phyloP scores from a whole-genome alignment of 2,888 invertebrate genomes.

The Dryococelus australis region DNA sequence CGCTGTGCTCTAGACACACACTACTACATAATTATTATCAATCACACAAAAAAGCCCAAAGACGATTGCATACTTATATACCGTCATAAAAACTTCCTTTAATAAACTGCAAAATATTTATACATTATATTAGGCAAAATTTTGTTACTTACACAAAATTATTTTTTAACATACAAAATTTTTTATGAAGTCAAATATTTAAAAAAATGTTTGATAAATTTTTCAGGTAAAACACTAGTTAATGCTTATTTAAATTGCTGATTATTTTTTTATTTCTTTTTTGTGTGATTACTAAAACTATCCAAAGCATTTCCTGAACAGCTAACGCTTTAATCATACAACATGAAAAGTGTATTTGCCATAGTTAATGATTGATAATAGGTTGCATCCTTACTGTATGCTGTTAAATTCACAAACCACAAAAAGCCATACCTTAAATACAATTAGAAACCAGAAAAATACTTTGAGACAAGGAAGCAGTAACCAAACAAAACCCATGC shows the following conservation, averaged over 20 bases:
- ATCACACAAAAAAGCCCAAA: background rate
- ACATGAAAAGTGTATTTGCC: background rate
- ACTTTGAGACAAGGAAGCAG: background rate
- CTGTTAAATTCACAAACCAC: background rate
- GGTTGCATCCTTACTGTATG: conserved; percentile 7
- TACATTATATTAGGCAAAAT: too few relatives aligned
- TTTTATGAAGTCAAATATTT: background rate
- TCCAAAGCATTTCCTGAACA: conserved; percentile 16
- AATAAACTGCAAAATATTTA: background rate
- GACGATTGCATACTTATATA: background rate
- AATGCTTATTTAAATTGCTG: background rate
- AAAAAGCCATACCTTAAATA: background rate
- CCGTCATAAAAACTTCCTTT: background rate
- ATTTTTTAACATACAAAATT: background rate
- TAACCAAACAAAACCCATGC: background rate
- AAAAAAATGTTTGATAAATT: too few relatives aligned
- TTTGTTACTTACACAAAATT: too few relatives aligned
- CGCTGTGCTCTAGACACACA: background rate
- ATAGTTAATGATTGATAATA: background rate
- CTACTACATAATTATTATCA: background rate
- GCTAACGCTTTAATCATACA: background rate
- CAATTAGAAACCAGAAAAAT: background rate
- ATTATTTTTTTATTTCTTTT: background rate
- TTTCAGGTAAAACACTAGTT: background rate
- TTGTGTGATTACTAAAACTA: background rate